Evolutionary conservation across 2,888 invertebrate genomes (phyloP), one percentile per base, ranked within the genome.

Genomic region (Adineta ricciae): DNA sequence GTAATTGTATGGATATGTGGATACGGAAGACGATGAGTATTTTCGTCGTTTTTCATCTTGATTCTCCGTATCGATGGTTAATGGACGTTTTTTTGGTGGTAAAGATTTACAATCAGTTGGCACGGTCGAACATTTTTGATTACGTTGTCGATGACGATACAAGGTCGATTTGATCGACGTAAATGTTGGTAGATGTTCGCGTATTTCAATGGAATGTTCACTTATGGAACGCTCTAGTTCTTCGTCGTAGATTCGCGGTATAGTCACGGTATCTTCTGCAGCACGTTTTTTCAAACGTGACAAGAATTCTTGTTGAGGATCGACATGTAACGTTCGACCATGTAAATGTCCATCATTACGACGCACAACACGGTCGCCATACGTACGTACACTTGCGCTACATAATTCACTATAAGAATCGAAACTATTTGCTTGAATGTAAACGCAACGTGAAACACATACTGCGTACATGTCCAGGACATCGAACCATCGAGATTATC

Each of bases 301-400:
- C 41, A 78, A 78, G n/a, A 78, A 78, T 78, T 78, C 78, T 41
- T 78, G 78, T 41, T 41, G 41, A 78, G 78, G 78, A 78, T 78
- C 78, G 41, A 78, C n/a, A 78, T 24, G 78, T 41, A 41, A 24
- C 14, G 41, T 78, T 41, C 78, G 78, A 78, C 14, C 78, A 78
- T 78, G 78, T 78, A 78, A 78, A 78, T 78, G 78, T 24, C 41
- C 78, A 78, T 78, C 78, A 78, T 78, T 78, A 41, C 78, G 78
- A 41, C 78, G 38, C 41, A 78, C 78, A 78, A 78, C 78, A 78
- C 78, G 78, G n/a, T 78, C 78, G 4, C 41, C 41, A 41, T 78
- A 78, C 2, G 78, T 78, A n/a, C 78, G 41, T 41, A 78, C 78
- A 78, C 78, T 78, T n/a, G 78, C 78, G 41, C 78, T 78, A n/a